Base-by-base conservation (phyloP, 2,888 invertebrate species). In the Spialia ferax region DNA sequence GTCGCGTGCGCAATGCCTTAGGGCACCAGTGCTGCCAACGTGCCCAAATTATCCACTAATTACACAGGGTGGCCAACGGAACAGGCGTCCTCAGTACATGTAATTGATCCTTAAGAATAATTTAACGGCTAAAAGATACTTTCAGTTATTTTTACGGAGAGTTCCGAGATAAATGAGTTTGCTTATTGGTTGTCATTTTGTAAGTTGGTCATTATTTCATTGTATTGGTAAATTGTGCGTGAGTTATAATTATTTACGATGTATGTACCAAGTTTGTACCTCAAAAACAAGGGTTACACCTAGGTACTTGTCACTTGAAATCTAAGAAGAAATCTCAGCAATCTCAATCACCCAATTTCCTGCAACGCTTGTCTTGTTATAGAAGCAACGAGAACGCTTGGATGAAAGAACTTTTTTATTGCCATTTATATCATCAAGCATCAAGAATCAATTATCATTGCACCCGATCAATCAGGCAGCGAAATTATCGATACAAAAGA, bases 51-150 rank as follows among this genome's bases (percentile, higher is more conserved):
- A 86, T 82, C 77, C 72, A 78, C 84, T 88, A 89, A 89, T 88
- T 86, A 87, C 80, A 85, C 83, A 80, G 83, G 84, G 83, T 85
- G 84, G 85, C 81, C 88, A 83, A 75, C 79, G 70, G 75, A 76
- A 76, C 75, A 72, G 75, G 76, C 77, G 81, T 81, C 79, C 79
- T 75, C 70, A 66, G 63, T 69, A 78, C 77, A 76, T 83, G 45
- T 48, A 88, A 88, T 88, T 86, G 85, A 84, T 86, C 86, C 85
- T 87, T 87, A 86, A 84, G 82, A 88, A 89, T 84, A 84, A 75
- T 84, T 85, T 83, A 72, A 76, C 73, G 67, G 78, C 81, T 86
- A 85, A 86, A 83, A 75, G 82, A 79, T 84, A 84, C 69, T 73
- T 69, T 69, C 60, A 60, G 69, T 63, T 61, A 69, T 63, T 68